Percentiles rank a stretch among this genome's conserved stretches.
These are phyloP conservation scores for Drosophila buzzatii DNA, from an alignment of 2,888 invertebrate species.

Conservation along the genomic window DNA sequence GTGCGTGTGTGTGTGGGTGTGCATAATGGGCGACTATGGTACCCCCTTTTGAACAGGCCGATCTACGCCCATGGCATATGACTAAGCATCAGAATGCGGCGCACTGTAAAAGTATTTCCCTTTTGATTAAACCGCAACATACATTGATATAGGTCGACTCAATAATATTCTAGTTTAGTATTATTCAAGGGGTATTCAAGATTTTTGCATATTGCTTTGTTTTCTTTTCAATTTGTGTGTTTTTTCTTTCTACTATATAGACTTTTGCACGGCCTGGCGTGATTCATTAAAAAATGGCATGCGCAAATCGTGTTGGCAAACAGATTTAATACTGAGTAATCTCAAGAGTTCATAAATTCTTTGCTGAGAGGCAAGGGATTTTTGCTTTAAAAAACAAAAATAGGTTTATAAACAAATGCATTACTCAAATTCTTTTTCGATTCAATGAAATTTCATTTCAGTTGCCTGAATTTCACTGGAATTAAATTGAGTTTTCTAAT, in stretches of 20 bases:
- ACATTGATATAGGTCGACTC: neutral
- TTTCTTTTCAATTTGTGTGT: neutral
- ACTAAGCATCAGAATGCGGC: slow-evolving; percentile 35
- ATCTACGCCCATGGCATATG: slow-evolving; percentile 38
- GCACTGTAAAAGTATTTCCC: slow-evolving; percentile 1
- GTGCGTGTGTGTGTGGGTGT: slow-evolving; percentile 26
- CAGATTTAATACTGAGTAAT: slow-evolving; percentile 29
- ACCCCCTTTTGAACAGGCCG: slow-evolving; percentile 23
- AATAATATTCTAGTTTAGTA: neutral
- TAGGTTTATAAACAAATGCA: slow-evolving; percentile 1
- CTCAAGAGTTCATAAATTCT: slow-evolving; percentile 6
- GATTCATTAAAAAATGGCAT: slow-evolving; percentile 36
- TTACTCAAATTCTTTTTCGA: neutral
- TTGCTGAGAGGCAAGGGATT: slow-evolving; percentile 10
- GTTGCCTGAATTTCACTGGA: neutral
- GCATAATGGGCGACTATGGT: slow-evolving; percentile 31
- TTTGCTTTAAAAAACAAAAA: neutral
- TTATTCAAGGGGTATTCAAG: neutral
- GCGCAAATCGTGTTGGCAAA: slow-evolving; percentile 20
- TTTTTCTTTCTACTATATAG: slow-evolving; percentile 1
- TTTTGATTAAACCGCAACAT: neutral
- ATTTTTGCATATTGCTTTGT: neutral
- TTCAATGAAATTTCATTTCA: neutral
- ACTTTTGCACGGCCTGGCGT: slow-evolving; percentile 22
- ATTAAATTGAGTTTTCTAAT: slow-evolving; percentile 16